Conservation (phyloP, 2,113 vertebrate species). For the Scomber scombrus region DNA sequence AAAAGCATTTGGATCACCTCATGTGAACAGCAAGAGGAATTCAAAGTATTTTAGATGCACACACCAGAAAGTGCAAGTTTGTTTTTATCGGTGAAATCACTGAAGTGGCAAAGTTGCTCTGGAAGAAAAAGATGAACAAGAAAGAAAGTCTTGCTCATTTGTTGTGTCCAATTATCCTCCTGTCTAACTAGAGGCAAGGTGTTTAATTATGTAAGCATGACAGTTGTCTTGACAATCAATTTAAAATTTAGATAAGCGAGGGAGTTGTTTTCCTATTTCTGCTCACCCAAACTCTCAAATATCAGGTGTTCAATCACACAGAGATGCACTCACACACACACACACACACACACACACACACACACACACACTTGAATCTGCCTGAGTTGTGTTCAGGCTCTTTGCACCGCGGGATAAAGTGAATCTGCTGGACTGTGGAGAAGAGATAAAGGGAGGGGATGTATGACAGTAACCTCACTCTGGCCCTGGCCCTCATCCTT, state of each 20-base stretch:
- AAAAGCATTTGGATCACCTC: background rate
- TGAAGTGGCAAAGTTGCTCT: constrained; percentile 13
- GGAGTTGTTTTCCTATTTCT: constrained; percentile 3
- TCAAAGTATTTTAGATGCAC: background rate
- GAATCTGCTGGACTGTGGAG: background rate
- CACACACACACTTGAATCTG: background rate
- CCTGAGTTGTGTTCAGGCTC: constrained; percentile 1
- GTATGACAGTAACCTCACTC: constrained; percentile 32
- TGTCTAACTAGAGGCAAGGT: background rate
- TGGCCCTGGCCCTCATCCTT: background rate
- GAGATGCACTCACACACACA: background rate
- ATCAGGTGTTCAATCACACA: constrained; percentile 32
- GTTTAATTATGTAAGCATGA: constrained; percentile 27
- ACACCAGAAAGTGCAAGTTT: background rate
- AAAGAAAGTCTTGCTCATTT: constrained; percentile 15
- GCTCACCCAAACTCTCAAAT: constrained; percentile 12
- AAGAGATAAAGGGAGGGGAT: background rate
- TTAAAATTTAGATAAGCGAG: constrained; percentile 18
- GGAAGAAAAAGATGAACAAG: background rate
- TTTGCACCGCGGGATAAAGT: background rate
- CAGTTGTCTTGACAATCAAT: constrained; percentile 36
- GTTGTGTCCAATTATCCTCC: constrained; percentile 9
- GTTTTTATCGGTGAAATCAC: constrained; percentile 21
- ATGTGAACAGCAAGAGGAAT: background rate
- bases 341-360: background rate